Base-by-base conservation (phyloP, 2,113 vertebrate genomes). In the Hymenochirus boettgeri region DNA sequence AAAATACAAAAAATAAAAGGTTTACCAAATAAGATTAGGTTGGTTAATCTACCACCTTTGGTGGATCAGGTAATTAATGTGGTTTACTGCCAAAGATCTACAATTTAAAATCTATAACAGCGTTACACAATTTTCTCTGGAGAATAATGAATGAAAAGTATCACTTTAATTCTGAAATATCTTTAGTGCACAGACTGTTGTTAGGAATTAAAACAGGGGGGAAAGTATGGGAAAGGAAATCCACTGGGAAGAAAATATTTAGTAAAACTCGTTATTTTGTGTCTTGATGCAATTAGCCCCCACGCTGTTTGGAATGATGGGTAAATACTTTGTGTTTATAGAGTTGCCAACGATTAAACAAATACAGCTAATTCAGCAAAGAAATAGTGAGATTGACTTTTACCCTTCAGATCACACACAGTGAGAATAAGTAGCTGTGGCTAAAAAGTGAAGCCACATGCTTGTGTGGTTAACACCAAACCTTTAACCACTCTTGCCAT, bases 391-490 rank as follows among this genome's bases (percentile, higher is more conserved):
- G 29, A 66, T 51, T 58, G 57, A 26, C 51, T 27, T 24, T 19
- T 66, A 29, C 47, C 18, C 42, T 52, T 18, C 18, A 45, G 47
- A 67, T 48, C 46, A 53, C 56, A 67, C 65, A 67, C 65, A 59
- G 29, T 60, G 56, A 67, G 55, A 25, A 57, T 56, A 58, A 58
- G 64, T 50, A 58, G 13, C 24, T 60, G 65, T 27, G 65, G 65
- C 65, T 31, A 29, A 51, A n/a, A 58, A 52, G 47, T 35, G 50
- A 67, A 67, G 42, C 65, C 56, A 60, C 65, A 67, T 42, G 31
- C 56, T 42, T 31, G 56, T 59, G 56, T 67, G 65, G 65, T 67
- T 67, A 67, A 67, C 56, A 67, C 65, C 65, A 67, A 59, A 59
- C 47, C 48, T 12, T 13, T 52, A 67, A 60, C 65, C 65, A 42